Evolutionary conservation across 2,113 vertebrate genomes (phyloP).

Genomic region (Microcebus murinus): DNA sequence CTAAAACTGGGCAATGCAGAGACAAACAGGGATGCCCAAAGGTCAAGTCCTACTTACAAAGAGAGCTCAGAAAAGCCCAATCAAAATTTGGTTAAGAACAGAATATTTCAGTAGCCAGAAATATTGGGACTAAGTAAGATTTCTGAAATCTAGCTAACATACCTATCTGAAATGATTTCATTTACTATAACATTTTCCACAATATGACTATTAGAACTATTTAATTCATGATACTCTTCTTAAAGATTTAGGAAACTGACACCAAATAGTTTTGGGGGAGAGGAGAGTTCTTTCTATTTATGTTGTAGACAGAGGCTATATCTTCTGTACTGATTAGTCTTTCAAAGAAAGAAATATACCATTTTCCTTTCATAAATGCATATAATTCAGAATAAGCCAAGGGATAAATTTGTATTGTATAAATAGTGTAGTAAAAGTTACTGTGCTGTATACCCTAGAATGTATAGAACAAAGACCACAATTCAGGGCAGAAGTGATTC

Average conservation of each 20-base stretch:
- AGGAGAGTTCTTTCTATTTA: not conserved
- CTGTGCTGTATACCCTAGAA: not conserved
- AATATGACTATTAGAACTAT: not conserved
- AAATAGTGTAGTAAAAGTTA: not conserved
- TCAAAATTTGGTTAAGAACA: not conserved
- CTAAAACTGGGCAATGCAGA: not conserved
- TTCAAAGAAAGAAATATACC: constrained; percentile 2
- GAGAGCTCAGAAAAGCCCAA: not conserved
- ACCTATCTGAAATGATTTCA: not conserved
- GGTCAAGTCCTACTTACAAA: not conserved
- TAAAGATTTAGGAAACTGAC: not conserved
- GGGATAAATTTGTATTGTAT: not conserved
- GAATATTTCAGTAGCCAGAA: not conserved
- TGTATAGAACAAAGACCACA: not conserved
- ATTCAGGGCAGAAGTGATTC: not conserved
- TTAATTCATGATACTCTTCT: not conserved
- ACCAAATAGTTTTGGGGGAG: not conserved
- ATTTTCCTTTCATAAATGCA: not conserved
- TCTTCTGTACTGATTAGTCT: not conserved
- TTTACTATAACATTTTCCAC: not conserved
- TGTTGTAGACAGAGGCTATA: not conserved
- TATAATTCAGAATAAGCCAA: not conserved
- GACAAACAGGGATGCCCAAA: not conserved
- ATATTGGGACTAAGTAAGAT: not conserved
- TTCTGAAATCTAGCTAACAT: not conserved